Conservation (phyloP, 2,888 invertebrate genomes). For the Cylindroiulus punctatus region DNA sequence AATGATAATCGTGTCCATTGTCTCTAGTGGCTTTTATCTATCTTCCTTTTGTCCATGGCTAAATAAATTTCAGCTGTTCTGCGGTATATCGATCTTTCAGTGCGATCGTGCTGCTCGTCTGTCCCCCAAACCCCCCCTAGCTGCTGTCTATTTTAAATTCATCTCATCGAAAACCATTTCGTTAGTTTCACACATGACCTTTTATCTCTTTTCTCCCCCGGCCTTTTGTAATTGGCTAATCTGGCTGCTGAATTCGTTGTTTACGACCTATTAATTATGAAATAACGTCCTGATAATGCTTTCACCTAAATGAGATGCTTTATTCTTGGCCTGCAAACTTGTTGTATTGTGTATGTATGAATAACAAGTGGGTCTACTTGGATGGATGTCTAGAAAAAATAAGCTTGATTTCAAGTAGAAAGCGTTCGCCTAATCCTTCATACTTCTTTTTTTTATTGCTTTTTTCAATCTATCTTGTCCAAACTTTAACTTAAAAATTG, state of each 20-base stretch:
- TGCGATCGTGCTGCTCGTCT: slow-evolving; percentile 45
- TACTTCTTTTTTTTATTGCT: not conserved
- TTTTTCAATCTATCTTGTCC: not conserved
- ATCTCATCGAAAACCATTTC: slow-evolving; percentile 42
- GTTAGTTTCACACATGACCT: slow-evolving; percentile 43
- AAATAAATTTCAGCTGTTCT: slow-evolving; percentile 42
- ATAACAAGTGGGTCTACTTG: slow-evolving; percentile 52
- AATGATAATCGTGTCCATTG: slow-evolving; percentile 43
- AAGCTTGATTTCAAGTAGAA: slow-evolving; percentile 41
- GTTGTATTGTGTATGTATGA: slow-evolving; percentile 52
- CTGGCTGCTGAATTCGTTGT: slow-evolving; percentile 43
- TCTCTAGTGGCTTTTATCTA: slow-evolving; percentile 47
- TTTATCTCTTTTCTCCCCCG: slow-evolving; percentile 40
- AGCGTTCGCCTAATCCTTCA: slow-evolving; percentile 31
- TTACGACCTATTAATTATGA: slow-evolving; percentile 43
- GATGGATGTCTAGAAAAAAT: slow-evolving; percentile 46
- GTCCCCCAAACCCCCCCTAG: not conserved
- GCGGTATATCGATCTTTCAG: slow-evolving; percentile 13
- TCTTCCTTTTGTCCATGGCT: slow-evolving; percentile 15
- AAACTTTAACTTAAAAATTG: not conserved
- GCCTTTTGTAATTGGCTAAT: slow-evolving; percentile 36
- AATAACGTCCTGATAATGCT: slow-evolving; percentile 46
- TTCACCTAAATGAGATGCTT: slow-evolving; percentile 52
- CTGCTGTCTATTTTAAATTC: slow-evolving; percentile 45
- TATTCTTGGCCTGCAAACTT: slow-evolving; percentile 55